A percentile compares a stretch with the other conserved stretches of the same genome.
phyloP scores from a whole-genome alignment of 1,140 invertebrate genomes.

The Drosophila bipectinata region DNA sequence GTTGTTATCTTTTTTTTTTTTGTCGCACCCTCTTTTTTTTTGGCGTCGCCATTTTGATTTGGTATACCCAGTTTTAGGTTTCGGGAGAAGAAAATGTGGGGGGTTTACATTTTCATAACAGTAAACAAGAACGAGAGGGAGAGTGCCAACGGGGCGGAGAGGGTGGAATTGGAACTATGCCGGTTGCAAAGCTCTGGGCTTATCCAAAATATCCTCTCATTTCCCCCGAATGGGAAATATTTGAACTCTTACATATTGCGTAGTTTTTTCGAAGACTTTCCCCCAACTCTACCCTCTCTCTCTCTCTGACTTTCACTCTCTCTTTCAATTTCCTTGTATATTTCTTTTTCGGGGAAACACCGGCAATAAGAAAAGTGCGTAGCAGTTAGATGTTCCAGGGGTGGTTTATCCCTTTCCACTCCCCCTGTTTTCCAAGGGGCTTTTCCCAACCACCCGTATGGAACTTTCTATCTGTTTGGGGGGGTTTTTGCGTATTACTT shows the following conservation, averaged over 20 bases:
- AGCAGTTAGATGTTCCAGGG: slow-evolving; percentile 40
- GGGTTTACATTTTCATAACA: slow-evolving; percentile 25
- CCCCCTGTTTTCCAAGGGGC: slow-evolving; percentile 20
- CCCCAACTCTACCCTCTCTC: background rate
- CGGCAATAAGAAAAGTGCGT: slow-evolving; percentile 75
- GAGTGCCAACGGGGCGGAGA: background rate
- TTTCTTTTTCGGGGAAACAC: slow-evolving; percentile 36
- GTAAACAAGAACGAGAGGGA: slow-evolving; percentile 29
- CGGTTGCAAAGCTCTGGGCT: slow-evolving; percentile 57
- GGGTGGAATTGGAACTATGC: slow-evolving; percentile 21
- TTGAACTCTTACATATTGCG: slow-evolving; percentile 11
- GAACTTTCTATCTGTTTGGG: background rate
- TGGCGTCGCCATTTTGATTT: slow-evolving; percentile 72
- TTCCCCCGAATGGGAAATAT: slow-evolving; percentile 40
- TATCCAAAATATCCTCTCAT: slow-evolving; percentile 21
- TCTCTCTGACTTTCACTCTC: slow-evolving; percentile 10
- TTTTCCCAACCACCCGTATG: slow-evolving; percentile 58
- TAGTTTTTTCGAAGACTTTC: slow-evolving; percentile 6
- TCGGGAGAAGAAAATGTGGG: slow-evolving; percentile 13
- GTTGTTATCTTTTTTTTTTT: background rate
- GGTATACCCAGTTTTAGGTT: slow-evolving; percentile 61
- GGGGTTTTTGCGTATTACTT: slow-evolving; percentile 14
- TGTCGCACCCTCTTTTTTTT: background rate
- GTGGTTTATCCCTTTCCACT: slow-evolving; percentile 36
- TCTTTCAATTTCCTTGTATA: slow-evolving; percentile 20